Conservation (phyloP, 2,113 vertebrate genomes). For the Drymodes brunneopygia region DNA sequence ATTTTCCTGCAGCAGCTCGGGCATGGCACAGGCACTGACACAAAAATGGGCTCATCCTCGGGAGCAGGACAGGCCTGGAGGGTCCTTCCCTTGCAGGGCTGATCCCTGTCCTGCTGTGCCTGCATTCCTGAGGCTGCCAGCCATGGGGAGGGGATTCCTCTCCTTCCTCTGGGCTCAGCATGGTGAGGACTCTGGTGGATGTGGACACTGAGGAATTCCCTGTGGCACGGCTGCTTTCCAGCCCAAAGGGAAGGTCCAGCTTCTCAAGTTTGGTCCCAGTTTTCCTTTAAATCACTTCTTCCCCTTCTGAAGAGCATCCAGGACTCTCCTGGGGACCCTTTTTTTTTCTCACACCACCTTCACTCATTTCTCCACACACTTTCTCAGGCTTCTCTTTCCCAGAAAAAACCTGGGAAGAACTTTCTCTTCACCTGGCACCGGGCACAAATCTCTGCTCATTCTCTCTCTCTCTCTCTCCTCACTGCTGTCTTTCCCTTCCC, state of each 20-base stretch:
- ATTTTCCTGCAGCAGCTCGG: background rate
- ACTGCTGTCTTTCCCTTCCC: background rate
- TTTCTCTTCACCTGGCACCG: background rate
- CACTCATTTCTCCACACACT: background rate
- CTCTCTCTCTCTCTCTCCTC: background rate
- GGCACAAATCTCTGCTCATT: background rate
- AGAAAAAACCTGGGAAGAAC: background rate
- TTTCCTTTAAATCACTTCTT: background rate
- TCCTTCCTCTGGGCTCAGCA: background rate
- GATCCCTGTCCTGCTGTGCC: background rate
- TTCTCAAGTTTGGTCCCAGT: background rate
- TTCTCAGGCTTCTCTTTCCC: background rate
- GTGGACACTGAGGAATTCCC: background rate
- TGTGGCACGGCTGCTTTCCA: background rate
- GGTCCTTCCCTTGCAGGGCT: background rate
- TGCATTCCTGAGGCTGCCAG: background rate
- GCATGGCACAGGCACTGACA: background rate
- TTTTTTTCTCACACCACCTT: background rate
- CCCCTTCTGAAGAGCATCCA: background rate
- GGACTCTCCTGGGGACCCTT: background rate
- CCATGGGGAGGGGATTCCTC: background rate
- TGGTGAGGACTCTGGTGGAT: background rate
- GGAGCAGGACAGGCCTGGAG: background rate
- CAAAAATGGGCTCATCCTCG: background rate
- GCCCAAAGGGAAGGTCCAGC: background rate